Evolutionary conservation across 35 echinoderm and acorn worm genomes (phyloP), one percentile per base, ranked within the genome.

Genomic region (Stichopus chloronotus): DNA sequence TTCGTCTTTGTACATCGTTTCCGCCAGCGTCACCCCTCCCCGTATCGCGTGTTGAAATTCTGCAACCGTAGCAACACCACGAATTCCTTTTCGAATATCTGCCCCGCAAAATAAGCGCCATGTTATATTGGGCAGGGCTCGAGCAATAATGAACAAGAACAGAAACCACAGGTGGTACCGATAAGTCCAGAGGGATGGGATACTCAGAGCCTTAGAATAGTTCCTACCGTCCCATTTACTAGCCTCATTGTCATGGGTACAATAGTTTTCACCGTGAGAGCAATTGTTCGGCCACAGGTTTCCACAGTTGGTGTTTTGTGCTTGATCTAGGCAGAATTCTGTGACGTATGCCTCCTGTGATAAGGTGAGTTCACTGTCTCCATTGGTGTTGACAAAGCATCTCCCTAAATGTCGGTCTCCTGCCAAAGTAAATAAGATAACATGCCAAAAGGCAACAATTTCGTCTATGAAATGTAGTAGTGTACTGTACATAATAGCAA

Each of bases 91-190:
- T 65, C 65, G 57, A 9, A 89, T 60, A 61, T 89, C 87, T 2
- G 87, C 87, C 60, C 52, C 16, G 9, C 60, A 72, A 30, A 89
- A 89, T 24, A 89, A 17, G 11, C 65, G 20, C 87, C 87, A 89
- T 52, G 52, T 10, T 58, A 71, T 59, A 20, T 72, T 59, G 8
- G 87, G 87, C 11, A 89, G 63, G 5, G 59, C 65, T 6, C 87
- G 87, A 52, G 52, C 3, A 8, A 89, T 25, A 7, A 89, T 16
- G 60, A 52, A 65, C 4, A 89, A 23, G 30, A 71, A 89, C n/a
- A 89, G 87, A 14, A 89, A 72, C 87, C 87, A 89, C 14, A 89
- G 21, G 14, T 69, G 61, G 52, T 89, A 89, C 60, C 87, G 87
- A 17, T 89, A 89, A 3, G 71, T 19, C 22, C 65, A 89, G 22